These are phyloP conservation scores for Cetoscarus ocellatus DNA, from an alignment of 2,797 vertebrate genomes.

Conservation along the genomic window DNA sequence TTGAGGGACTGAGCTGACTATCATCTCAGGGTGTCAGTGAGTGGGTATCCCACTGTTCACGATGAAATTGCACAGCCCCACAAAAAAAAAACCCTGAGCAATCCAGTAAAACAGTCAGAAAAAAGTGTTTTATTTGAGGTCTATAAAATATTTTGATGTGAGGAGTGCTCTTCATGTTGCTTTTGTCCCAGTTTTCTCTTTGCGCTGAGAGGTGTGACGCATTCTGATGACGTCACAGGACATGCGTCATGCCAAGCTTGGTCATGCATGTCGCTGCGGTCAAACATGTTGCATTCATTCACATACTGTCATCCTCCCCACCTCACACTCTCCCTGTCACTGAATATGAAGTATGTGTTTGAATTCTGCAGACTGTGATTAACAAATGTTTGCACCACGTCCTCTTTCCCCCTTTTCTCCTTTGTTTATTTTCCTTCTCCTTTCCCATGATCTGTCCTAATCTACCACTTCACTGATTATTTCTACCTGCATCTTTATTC, in stretches of 20 bases:
- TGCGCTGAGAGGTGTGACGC: slow-evolving; percentile 20
- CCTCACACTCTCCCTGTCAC: slow-evolving; percentile 25
- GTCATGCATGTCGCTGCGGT: slow-evolving; percentile 63
- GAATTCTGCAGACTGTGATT: slow-evolving; percentile 64
- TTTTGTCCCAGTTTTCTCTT: slow-evolving; percentile 23
- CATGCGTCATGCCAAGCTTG: slow-evolving; percentile 45
- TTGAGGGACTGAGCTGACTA: too few species aligned
- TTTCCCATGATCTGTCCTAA: slow-evolving; percentile 37
- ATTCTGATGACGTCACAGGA: slow-evolving; percentile 28
- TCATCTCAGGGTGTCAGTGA: too few species aligned
- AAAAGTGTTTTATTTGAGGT: too few species aligned
- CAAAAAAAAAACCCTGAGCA: too few species aligned
- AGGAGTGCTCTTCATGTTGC: slow-evolving; percentile 2
- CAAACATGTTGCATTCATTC: slow-evolving; percentile 37
- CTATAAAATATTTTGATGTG: too few species aligned
- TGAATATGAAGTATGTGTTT: slow-evolving; percentile 60
- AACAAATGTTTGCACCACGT: slow-evolving; percentile 73
- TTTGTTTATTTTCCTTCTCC: slow-evolving; percentile 19
- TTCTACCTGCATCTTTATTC: slow-evolving; percentile 41
- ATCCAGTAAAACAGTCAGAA: too few species aligned
- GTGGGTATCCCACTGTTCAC: too few species aligned
- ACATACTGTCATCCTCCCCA: slow-evolving; percentile 24
- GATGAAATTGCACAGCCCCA: too few species aligned
- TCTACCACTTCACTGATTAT: slow-evolving; percentile 23
- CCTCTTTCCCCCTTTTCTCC: slow-evolving; percentile 44